A percentile compares a stretch with the other conserved stretches of the same genome.
These are phyloP conservation scores for Daktulosphaira vitifoliae DNA, from an alignment of 1,140 invertebrate genomes.

Conservation along the genomic window DNA sequence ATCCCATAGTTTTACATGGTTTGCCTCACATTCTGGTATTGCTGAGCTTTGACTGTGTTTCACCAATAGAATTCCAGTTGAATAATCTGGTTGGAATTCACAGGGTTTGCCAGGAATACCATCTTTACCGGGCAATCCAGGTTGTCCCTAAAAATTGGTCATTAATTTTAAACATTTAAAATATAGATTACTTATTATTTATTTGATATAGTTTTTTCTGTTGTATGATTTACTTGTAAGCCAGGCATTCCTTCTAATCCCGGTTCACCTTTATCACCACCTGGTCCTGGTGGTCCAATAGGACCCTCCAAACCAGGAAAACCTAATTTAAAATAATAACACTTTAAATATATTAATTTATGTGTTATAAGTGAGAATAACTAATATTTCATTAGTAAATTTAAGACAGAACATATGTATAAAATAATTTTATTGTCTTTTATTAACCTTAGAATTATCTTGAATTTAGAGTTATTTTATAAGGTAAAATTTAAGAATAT, in stretches of 20 bases:
- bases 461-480: no score
- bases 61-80: conserved; percentile 81
- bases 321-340: conserved; percentile 45
- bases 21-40: conserved; percentile 72
- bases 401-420: no score
- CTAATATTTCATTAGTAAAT: background rate
- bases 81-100: conserved; percentile 58
- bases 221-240: conserved; percentile 28
- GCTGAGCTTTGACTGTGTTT: conserved; percentile 80
- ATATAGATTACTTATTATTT: background rate
- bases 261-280: conserved; percentile 43
- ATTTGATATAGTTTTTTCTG: background rate
- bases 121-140: conserved; percentile 53
- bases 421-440: no score
- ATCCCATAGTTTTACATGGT: conserved; percentile 83
- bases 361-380: background rate
- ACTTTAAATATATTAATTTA: background rate
- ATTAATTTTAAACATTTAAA: background rate
- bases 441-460: no score
- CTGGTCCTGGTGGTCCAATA: conserved; percentile 45
- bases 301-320: conserved; percentile 45
- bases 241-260: conserved; percentile 35
- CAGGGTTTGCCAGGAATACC: conserved; percentile 64
- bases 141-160: conserved; percentile 46
- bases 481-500: no score